phyloP scores from a whole-genome alignment of 2,113 vertebrate genomes.

The Ovibos moschatus region DNA sequence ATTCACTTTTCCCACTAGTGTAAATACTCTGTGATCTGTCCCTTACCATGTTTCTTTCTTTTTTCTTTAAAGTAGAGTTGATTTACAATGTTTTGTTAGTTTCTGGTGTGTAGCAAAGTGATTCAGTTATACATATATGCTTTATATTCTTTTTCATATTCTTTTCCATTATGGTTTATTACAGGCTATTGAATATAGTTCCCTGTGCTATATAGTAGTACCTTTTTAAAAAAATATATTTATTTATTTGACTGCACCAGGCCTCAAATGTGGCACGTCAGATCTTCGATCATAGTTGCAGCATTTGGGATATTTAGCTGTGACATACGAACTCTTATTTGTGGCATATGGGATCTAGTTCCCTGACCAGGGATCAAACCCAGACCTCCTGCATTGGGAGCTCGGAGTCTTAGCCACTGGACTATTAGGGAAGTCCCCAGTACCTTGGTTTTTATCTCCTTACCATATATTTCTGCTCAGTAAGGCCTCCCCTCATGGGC shows the following conservation, averaged over 20 bases:
- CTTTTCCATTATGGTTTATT: background rate
- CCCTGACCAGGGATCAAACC: background rate
- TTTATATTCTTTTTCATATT: background rate
- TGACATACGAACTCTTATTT: background rate
- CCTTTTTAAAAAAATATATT: background rate
- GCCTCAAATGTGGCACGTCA: background rate
- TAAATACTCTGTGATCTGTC: background rate
- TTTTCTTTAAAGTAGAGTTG: background rate
- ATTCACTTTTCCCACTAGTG: background rate
- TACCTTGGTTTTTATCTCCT: background rate
- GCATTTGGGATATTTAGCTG: background rate
- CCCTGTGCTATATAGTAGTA: background rate
- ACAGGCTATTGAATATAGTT: background rate
- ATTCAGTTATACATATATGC: background rate
- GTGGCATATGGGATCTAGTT: background rate
- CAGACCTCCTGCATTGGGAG: background rate
- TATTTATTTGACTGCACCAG: background rate
- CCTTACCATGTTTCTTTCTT: background rate
- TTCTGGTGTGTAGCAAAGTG: background rate
- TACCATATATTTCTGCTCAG: background rate
- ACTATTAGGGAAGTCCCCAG: background rate
- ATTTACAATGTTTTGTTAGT: background rate
- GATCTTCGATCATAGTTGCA: background rate
- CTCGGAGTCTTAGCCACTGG: background rate
- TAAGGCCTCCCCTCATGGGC: background rate